Evolutionary conservation across 2,888 invertebrate species (phyloP).

Genomic region (Oxyscelio sp.): DNA sequence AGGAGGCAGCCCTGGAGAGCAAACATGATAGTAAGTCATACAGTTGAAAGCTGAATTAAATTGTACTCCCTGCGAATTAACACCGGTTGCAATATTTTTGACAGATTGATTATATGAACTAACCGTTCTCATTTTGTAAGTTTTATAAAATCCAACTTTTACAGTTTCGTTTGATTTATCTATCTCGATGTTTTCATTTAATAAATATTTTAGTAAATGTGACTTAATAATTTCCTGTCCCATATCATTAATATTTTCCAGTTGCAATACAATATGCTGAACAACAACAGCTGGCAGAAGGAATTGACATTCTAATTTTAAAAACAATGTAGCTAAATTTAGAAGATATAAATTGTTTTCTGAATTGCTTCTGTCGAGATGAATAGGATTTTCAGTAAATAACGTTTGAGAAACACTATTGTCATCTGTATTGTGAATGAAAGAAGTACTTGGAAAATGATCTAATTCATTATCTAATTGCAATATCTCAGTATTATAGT

Average conservation of each 20-base stretch:
- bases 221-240: constrained; percentile 48
- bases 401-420: too few species aligned
- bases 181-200: constrained; percentile 27
- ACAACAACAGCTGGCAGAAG: constrained; percentile 71
- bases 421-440: too few species aligned
- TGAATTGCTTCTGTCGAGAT: too few species aligned
- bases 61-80: constrained; percentile 58
- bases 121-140: too few species aligned
- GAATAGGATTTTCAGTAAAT: too few species aligned
- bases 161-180: constrained; percentile 34
- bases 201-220: constrained; percentile 46
- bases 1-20: constrained; percentile 66
- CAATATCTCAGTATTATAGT: too few species aligned
- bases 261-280: constrained; percentile 69
- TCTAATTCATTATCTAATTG: too few species aligned
- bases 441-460: too few species aligned
- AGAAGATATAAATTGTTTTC: constrained; percentile 9
- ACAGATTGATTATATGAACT: constrained; percentile 4
- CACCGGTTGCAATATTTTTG: neutral
- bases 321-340: constrained; percentile 67
- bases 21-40: constrained; percentile 63
- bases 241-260: constrained; percentile 60
- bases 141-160: too few species aligned
- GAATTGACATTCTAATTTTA: constrained; percentile 75
- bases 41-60: constrained; percentile 71